phyloP scores from a whole-genome alignment of 2,113 vertebrate species.

The Misgurnus mizolepis region DNA sequence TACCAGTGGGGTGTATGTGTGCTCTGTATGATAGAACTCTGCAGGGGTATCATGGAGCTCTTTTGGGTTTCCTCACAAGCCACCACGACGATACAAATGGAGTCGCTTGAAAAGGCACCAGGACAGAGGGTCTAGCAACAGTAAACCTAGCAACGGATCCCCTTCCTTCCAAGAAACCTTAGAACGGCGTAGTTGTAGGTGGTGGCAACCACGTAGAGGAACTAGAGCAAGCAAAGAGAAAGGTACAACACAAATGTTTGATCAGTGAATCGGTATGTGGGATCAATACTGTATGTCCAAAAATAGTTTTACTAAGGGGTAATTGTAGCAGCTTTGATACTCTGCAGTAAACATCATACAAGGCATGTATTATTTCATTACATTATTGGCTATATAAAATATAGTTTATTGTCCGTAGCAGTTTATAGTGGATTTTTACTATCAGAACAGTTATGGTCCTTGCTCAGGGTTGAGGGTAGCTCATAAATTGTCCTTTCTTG shows the following conservation, averaged over 20 bases:
- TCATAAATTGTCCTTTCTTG: too few species aligned
- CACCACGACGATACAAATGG: slow-evolving; percentile 41
- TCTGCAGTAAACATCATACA: too few species aligned
- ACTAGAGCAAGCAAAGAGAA: slow-evolving; percentile 69
- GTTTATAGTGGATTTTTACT: too few species aligned
- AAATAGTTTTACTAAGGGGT: too few species aligned
- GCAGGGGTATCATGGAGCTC: slow-evolving; percentile 53
- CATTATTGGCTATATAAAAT: too few species aligned
- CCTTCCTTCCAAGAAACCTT: slow-evolving; percentile 93
- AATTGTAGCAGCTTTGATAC: too few species aligned
- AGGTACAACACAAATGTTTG: not conserved
- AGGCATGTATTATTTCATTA: too few species aligned
- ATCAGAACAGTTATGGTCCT: too few species aligned
- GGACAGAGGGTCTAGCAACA: slow-evolving; percentile 47
- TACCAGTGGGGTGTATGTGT: slow-evolving; percentile 20
- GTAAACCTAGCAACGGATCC: slow-evolving; percentile 81
- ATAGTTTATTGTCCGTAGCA: too few species aligned
- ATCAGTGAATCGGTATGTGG: not conserved
- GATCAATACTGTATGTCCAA: too few species aligned
- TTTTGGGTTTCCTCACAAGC: slow-evolving; percentile 37
- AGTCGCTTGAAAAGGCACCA: slow-evolving; percentile 18
- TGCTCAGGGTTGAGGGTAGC: too few species aligned
- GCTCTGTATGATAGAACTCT: slow-evolving; percentile 29
- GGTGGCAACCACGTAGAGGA: slow-evolving; percentile 89
- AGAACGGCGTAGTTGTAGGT: slow-evolving; percentile 98